These are phyloP conservation scores for Pomatostomus ruficeps DNA, from an alignment of 2,113 vertebrate genomes.

Conservation along the genomic window DNA sequence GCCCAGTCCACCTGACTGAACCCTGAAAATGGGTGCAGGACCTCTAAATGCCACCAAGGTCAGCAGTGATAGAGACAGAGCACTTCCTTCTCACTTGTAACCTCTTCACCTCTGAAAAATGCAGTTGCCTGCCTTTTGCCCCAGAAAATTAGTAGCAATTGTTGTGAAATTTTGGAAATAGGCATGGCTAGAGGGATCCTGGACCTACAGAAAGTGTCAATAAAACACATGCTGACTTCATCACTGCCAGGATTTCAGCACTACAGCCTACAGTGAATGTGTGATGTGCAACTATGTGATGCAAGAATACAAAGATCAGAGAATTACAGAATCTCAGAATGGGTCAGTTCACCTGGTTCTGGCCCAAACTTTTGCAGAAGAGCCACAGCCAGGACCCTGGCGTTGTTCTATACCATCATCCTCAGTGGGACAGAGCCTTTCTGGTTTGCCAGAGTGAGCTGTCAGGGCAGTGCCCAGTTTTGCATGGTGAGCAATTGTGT, in stretches of 20 bases:
- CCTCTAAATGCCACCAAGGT: not conserved
- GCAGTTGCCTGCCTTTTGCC: not conserved
- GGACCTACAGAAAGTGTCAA: not conserved
- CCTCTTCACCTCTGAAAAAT: not conserved
- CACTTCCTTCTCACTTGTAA: not conserved
- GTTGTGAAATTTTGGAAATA: not conserved
- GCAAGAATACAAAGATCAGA: not conserved
- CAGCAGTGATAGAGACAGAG: not conserved
- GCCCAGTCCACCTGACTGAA: accelerated
- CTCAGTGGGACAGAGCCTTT: too few species aligned
- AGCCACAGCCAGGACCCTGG: too few species aligned
- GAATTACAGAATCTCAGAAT: too few species aligned
- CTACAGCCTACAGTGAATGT: too few species aligned
- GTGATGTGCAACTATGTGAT: too few species aligned
- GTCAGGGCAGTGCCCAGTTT: too few species aligned
- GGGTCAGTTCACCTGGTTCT: too few species aligned
- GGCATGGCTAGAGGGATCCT: not conserved
- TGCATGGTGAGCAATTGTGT: too few species aligned
- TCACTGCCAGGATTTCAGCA: not conserved
- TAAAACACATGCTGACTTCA: not conserved
- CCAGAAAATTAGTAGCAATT: not conserved
- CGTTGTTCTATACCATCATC: too few species aligned
- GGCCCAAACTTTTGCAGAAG: too few species aligned
- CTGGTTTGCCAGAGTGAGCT: too few species aligned
- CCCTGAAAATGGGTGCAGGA: not conserved